A percentile compares a stretch with the other conserved stretches of the same genome.
phyloP scores from a whole-genome alignment of 2,888 invertebrate genomes.

The Ochlodes sylvanus region DNA sequence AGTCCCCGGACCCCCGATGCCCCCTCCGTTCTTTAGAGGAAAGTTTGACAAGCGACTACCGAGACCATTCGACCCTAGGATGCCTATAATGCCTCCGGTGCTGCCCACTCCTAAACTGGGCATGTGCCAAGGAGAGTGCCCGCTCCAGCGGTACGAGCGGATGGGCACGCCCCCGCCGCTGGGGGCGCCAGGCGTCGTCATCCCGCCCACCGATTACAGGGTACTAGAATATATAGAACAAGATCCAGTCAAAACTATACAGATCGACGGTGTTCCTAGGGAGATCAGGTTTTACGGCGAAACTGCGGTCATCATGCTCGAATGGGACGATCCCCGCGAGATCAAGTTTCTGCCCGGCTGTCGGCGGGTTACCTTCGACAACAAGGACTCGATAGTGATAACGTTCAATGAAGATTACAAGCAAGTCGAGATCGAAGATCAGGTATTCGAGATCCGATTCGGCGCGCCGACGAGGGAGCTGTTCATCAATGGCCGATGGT shows the following conservation, averaged over 20 bases:
- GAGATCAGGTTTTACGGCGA: slow-evolving; percentile 95
- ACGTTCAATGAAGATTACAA: slow-evolving; percentile 89
- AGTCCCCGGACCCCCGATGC: slow-evolving; percentile 55
- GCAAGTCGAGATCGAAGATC: slow-evolving; percentile 89
- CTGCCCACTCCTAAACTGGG: slow-evolving; percentile 71
- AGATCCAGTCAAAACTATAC: slow-evolving; percentile 91
- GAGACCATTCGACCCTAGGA: slow-evolving; percentile 63
- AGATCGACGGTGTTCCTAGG: slow-evolving; percentile 91
- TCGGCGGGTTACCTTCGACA: slow-evolving; percentile 90
- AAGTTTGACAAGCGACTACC: slow-evolving; percentile 66
- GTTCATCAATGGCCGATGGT: slow-evolving; percentile 94
- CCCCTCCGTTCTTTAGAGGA: slow-evolving; percentile 61
- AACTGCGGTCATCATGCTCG: slow-evolving; percentile 93
- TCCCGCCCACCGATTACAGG: slow-evolving; percentile 70
- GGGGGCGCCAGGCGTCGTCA: slow-evolving; percentile 65
- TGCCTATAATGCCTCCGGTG: slow-evolving; percentile 53
- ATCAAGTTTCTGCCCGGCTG: slow-evolving; percentile 93
- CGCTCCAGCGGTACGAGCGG: slow-evolving; percentile 68
- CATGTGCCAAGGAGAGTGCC: slow-evolving; percentile 68
- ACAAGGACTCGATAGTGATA: slow-evolving; percentile 88
- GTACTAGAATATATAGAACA: slow-evolving; percentile 76
- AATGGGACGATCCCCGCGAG: slow-evolving; percentile 94
- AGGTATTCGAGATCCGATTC: slow-evolving; percentile 91
- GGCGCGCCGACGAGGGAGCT: slow-evolving; percentile 97
- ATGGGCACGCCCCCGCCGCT: slow-evolving; percentile 61